Base-by-base conservation (phyloP, 2,113 vertebrate species). In the Fukomys damarensis region DNA sequence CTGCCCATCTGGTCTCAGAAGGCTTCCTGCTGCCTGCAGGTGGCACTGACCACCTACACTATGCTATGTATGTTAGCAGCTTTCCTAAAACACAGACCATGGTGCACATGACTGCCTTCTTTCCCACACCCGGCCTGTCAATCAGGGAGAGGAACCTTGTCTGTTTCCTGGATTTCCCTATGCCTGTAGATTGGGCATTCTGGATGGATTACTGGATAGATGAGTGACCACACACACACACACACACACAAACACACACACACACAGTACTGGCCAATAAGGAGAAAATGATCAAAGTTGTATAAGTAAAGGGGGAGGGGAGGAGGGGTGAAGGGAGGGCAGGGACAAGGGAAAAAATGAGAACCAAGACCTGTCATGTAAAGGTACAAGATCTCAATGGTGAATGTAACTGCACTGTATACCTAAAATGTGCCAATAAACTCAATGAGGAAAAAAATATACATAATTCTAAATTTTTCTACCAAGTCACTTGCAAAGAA, bases 11-110 rank as follows among this genome's bases (percentile, higher is more conserved):
- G n/a, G 56, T 68, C 83, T 94, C 35, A 8, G 58, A 76, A 96
- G 7, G 0, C 66, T 84, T 35, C 52, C 74, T 89, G 68, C 76
- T 9, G 87, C 86, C 96, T 96, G 89, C 92, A 97, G 95, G 95
- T 93, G 97, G 93, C 93, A 90, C 93, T 95, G 97, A 97, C 95
- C 95, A 86, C 59, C 96, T 89, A 49, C 20, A 43, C 35, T 90
- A 83, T 59, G 38, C 85, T 90, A 83, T 59, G 38, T 81, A 52
- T 59, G 41, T 43, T 4, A 22, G 41, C 16, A 17, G 30, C n/a
- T 19, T 80, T 66, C 65, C 22, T n/a, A 32, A 93, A 74, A 54
- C 43, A 12, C 38, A 49, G 14, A 26, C 77, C 9, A 1, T 3
- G 7, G 38, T 26, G 54, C 17, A 54, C 20, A 19, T 58, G 16